phyloP scores from a whole-genome alignment of 53 echinoderm and acorn worm genomes.

The Patiria pectinifera region DNA sequence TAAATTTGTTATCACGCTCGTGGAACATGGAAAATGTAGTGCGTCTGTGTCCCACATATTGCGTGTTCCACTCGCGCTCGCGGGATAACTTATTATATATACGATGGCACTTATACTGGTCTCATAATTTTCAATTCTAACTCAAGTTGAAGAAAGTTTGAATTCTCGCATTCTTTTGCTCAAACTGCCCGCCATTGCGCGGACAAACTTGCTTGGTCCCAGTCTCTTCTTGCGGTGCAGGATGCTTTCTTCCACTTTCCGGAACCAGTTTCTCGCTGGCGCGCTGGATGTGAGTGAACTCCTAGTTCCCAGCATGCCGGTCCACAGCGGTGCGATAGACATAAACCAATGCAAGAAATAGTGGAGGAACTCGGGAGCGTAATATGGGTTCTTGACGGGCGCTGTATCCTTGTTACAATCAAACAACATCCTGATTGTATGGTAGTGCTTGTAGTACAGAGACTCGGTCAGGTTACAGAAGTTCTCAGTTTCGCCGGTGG shows the following conservation, averaged over 20 bases:
- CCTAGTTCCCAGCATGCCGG: neutral
- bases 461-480: neutral
- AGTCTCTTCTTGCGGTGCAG: neutral
- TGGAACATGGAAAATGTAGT: too few relatives aligned
- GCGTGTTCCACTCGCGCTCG: too few relatives aligned
- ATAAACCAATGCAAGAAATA: neutral
- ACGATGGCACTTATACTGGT: too few relatives aligned
- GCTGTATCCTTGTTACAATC: neutral
- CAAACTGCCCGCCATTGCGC: neutral
- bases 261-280: neutral
- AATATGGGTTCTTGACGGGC: neutral
- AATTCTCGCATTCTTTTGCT: neutral
- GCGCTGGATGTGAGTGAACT: neutral
- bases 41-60: too few relatives aligned
- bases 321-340: slow-evolving; percentile 10
- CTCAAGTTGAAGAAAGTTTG: neutral
- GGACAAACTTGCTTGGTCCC: neutral
- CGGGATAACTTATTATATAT: too few relatives aligned
- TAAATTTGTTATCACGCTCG: too few relatives aligned
- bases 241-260: neutral
- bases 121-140: too few relatives aligned
- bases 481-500: neutral
- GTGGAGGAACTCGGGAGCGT: neutral
- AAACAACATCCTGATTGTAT: neutral
- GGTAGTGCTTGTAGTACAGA: slow-evolving; percentile 9